A percentile compares a stretch with the other conserved stretches of the same genome.
phyloP scores from a whole-genome alignment of 2,113 vertebrate species.

The Australoheros scitulus region DNA sequence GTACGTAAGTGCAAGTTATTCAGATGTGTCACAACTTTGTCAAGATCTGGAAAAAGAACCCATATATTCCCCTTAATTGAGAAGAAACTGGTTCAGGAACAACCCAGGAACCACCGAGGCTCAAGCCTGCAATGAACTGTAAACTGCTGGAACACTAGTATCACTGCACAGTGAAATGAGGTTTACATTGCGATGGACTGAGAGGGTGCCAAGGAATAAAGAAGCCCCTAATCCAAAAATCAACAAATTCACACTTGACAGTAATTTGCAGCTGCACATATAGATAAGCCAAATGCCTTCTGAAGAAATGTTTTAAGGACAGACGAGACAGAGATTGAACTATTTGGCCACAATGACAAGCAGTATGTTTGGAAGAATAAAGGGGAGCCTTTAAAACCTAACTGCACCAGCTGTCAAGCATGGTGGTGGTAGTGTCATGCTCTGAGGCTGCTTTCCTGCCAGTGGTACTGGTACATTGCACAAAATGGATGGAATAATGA shows the following conservation, averaged over 20 bases:
- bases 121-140: not conserved
- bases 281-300: too few species aligned
- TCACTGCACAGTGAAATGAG: fast-evolving
- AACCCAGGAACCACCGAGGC: not conserved
- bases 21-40: not conserved
- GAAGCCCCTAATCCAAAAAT: not conserved
- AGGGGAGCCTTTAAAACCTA: not conserved
- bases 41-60: not conserved
- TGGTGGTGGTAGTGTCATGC: not conserved
- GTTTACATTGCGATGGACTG: not conserved
- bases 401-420: not conserved
- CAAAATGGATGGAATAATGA: not conserved
- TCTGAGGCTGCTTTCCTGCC: not conserved
- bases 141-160: not conserved
- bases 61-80: not conserved
- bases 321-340: not conserved
- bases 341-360: not conserved
- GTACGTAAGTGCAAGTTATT: not conserved
- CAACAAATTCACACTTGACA: too few species aligned
- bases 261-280: not conserved
- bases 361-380: not conserved
- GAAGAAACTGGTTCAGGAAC: not conserved
- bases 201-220: not conserved
- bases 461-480: not conserved
- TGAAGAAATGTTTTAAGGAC: not conserved